Conservation (phyloP, 2,888 invertebrate genomes). For the Panzeria rudis region DNA sequence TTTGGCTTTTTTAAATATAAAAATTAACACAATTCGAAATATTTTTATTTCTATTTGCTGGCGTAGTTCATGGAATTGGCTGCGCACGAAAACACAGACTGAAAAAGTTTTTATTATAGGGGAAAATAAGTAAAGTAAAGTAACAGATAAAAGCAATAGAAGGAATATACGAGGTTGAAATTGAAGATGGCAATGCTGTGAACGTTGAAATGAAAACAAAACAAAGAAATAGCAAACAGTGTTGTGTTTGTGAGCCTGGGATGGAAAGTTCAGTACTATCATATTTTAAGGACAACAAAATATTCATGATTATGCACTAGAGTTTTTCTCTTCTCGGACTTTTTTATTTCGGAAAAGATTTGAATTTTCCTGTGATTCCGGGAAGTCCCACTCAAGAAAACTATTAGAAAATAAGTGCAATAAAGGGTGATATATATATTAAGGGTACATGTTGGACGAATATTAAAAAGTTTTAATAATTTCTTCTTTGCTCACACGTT, state of each 20-base stretch:
- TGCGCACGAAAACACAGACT: constrained; percentile 62
- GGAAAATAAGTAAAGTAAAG: constrained; percentile 15
- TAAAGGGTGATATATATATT: too few relatives aligned
- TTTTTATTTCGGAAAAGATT: too few relatives aligned
- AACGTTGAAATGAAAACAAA: constrained; percentile 51
- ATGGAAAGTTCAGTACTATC: background rate
- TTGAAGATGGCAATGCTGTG: constrained; percentile 33
- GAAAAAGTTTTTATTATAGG: constrained; percentile 35
- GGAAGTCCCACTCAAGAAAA: too few relatives aligned
- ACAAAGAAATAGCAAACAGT: background rate
- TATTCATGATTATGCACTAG: too few relatives aligned
- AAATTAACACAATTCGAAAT: constrained; percentile 10
- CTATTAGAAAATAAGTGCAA: too few relatives aligned
- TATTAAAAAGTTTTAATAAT: too few relatives aligned
- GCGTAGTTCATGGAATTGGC: constrained; percentile 40
- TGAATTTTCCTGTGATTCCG: too few relatives aligned
- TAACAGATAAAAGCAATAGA: background rate
- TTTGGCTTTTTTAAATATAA: constrained; percentile 25
- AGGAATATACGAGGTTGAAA: background rate
- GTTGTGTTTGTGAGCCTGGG: constrained; percentile 18
- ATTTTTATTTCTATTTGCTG: background rate
- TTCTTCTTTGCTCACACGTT: too few relatives aligned
- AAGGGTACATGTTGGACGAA: too few relatives aligned
- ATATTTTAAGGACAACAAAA: background rate
- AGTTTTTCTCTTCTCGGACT: too few relatives aligned